phyloP scores from a whole-genome alignment of 2,113 vertebrate genomes.

The Oceanodroma tethys region DNA sequence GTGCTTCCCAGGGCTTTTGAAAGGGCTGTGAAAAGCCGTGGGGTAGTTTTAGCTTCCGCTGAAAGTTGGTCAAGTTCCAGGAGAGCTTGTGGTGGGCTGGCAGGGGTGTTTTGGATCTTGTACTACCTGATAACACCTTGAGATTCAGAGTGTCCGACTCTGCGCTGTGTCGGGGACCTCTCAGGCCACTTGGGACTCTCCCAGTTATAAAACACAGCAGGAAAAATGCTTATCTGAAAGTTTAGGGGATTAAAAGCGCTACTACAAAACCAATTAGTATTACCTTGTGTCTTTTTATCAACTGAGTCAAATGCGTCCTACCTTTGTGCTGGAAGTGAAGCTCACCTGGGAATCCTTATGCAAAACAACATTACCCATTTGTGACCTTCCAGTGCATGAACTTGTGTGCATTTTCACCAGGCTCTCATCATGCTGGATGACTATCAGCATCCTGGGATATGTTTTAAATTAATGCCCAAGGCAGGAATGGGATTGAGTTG shows the following conservation, averaged over 20 bases:
- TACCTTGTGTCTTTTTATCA: background rate
- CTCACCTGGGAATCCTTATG: background rate
- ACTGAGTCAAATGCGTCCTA: background rate
- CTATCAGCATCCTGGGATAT: background rate
- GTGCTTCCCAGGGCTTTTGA: background rate
- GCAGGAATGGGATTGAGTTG: background rate
- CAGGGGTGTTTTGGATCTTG: background rate
- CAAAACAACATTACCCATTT: background rate
- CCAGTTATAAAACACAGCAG: background rate
- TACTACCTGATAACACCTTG: background rate
- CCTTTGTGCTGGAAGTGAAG: background rate
- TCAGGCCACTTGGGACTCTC: background rate
- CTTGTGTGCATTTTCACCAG: background rate
- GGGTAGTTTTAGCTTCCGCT: background rate
- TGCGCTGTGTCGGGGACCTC: fast-evolving
- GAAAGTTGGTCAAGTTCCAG: background rate
- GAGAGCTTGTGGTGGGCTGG: background rate
- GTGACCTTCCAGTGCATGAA: background rate
- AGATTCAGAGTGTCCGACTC: background rate
- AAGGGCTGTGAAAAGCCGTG: background rate
- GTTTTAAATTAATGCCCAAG: background rate
- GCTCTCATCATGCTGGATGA: background rate
- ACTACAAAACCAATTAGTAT: background rate
- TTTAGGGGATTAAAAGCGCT: background rate
- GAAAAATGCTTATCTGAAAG: background rate